A percentile compares a stretch with the other conserved stretches of the same genome.
phyloP scores from a whole-genome alignment of 2,113 vertebrate genomes.

The Barbus barbus region DNA sequence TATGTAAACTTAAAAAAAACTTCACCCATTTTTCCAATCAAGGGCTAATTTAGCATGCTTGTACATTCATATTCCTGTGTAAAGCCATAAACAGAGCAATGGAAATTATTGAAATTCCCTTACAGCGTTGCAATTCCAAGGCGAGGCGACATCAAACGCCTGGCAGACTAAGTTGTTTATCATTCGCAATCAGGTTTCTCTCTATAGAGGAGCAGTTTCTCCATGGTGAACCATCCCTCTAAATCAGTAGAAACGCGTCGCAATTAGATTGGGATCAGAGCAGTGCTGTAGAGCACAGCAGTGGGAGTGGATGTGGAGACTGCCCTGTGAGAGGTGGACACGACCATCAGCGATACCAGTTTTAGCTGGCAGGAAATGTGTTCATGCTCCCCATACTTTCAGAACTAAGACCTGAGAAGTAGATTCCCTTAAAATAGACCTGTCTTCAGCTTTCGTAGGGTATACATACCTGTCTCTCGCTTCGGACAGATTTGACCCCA shows the following conservation, averaged over 20 bases:
- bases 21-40: background rate
- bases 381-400: slow-evolving; percentile 24
- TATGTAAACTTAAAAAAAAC: slow-evolving; percentile 19
- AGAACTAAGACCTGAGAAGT: slow-evolving; percentile 64
- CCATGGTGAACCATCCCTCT: slow-evolving; percentile 2
- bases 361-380: background rate
- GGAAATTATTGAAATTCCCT: slow-evolving; percentile 54
- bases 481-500: too few species aligned
- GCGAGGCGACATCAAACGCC: slow-evolving; percentile 52
- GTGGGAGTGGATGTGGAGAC: background rate
- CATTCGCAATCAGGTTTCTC: slow-evolving; percentile 51
- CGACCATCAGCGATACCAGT: background rate
- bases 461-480: background rate
- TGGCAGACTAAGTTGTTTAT: slow-evolving; percentile 56
- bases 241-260: slow-evolving; percentile 26
- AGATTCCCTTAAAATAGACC: slow-evolving; percentile 63
- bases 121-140: slow-evolving; percentile 45
- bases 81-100: slow-evolving; percentile 42
- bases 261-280: slow-evolving; percentile 46
- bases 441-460: background rate
- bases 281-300: slow-evolving; percentile 16
- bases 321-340: background rate
- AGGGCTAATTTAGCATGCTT: slow-evolving; percentile 27
- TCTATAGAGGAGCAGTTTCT: slow-evolving; percentile 43
- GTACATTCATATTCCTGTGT: slow-evolving; percentile 12